Evolutionary conservation across 2,888 invertebrate genomes (phyloP).

Genomic region (Nasonia oneida): DNA sequence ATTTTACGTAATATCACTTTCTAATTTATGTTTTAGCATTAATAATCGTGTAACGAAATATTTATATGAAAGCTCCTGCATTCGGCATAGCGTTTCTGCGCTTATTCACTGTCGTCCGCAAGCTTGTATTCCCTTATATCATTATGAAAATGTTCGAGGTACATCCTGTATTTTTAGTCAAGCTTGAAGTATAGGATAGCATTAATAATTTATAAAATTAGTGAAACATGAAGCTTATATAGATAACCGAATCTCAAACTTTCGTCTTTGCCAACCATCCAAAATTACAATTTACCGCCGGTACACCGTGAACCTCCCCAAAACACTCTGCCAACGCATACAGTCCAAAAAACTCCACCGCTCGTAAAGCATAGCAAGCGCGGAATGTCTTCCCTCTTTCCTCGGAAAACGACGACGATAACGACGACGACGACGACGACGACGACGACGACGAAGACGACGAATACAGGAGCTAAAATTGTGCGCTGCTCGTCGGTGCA

Average conservation of each 20-base stretch:
- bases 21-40: slow-evolving; percentile 31
- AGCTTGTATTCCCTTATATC: slow-evolving; percentile 3
- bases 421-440: too few relatives aligned
- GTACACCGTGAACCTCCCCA: background rate
- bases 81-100: background rate
- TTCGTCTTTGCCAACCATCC: too few relatives aligned
- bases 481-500: background rate
- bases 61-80: background rate
- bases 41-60: slow-evolving; percentile 2
- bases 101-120: background rate
- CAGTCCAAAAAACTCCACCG: background rate
- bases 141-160: background rate
- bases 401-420: too few relatives aligned
- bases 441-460: too few relatives aligned
- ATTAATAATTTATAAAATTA: background rate
- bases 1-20: slow-evolving; percentile 35
- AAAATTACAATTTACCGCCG: too few relatives aligned
- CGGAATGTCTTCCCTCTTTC: background rate
- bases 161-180: background rate
- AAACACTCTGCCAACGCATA: background rate
- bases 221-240: background rate
- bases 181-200: background rate
- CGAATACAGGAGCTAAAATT: background rate
- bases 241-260: background rate
- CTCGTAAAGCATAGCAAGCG: background rate